Evolutionary conservation across 2,888 invertebrate species (phyloP).

Genomic region (Lomographa bimaculata): DNA sequence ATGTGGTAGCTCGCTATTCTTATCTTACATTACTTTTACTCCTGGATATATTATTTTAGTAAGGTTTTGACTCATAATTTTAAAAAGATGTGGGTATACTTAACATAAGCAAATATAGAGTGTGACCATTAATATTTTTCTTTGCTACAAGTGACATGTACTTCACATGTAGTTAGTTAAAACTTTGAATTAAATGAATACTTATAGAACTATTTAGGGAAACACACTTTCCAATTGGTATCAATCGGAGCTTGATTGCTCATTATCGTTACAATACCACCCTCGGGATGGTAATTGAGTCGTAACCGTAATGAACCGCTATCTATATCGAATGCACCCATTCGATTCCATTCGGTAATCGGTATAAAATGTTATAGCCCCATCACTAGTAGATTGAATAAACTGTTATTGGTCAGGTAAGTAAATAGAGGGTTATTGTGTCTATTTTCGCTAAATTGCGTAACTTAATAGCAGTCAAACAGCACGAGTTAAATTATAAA

Average conservation of each 20-base stretch:
- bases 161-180: too few species aligned
- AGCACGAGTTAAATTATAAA: too few species aligned
- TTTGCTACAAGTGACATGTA: too few species aligned
- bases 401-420: conserved; percentile 25
- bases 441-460: too few species aligned
- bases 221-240: conserved; percentile 10
- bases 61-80: neutral
- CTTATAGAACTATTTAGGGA: too few species aligned
- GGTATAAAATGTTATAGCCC: conserved; percentile 40
- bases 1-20: conserved; percentile 16
- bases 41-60: neutral
- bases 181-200: too few species aligned
- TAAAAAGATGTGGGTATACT: too few species aligned
- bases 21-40: conserved; percentile 25
- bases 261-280: conserved; percentile 47
- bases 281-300: conserved; percentile 53
- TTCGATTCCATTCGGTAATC: conserved; percentile 38
- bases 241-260: conserved; percentile 26
- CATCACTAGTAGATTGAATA: conserved; percentile 29
- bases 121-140: too few species aligned
- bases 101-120: too few species aligned
- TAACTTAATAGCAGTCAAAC: too few species aligned
- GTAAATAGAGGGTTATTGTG: too few species aligned
- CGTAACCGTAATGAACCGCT: conserved; percentile 53
- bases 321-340: conserved; percentile 40